Conservation (phyloP, 2,113 vertebrate genomes). For the Brienomyrus brachyistius region DNA sequence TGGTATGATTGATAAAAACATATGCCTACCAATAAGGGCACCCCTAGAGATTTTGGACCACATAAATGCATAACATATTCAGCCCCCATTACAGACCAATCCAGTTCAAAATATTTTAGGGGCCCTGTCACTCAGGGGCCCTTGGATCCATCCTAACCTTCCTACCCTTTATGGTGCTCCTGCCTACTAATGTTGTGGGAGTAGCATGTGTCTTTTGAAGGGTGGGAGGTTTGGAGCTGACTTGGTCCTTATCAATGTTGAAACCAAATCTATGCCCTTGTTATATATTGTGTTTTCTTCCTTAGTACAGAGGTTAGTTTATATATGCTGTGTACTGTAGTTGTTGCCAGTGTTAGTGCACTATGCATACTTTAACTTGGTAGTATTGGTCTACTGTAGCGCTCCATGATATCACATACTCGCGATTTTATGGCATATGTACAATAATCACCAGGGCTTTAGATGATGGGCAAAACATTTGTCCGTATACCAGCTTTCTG, state of each 20-base stretch:
- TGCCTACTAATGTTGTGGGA: background rate
- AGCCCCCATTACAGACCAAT: background rate
- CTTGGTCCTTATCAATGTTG: background rate
- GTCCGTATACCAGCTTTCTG: too few relatives aligned
- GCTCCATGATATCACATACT: too few relatives aligned
- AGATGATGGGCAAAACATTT: too few relatives aligned
- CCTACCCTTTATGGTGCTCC: background rate
- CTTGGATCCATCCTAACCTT: too few relatives aligned
- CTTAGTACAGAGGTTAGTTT: background rate
- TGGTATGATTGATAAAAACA: background rate
- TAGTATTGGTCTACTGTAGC: background rate
- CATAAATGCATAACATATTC: background rate
- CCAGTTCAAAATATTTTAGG: background rate
- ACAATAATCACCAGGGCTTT: too few relatives aligned
- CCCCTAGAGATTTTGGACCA: background rate
- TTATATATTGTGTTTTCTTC: background rate
- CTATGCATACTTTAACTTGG: background rate
- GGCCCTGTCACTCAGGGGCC: too few relatives aligned
- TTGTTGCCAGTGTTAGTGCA: background rate
- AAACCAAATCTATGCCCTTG: background rate
- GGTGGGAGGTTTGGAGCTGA: too few relatives aligned
- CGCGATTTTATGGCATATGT: too few relatives aligned
- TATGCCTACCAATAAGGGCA: background rate
- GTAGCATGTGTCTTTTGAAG: too few relatives aligned
- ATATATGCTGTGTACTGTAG: background rate